Conservation (phyloP, 2,113 vertebrate genomes). For the Anarhynchus alexandrinus region DNA sequence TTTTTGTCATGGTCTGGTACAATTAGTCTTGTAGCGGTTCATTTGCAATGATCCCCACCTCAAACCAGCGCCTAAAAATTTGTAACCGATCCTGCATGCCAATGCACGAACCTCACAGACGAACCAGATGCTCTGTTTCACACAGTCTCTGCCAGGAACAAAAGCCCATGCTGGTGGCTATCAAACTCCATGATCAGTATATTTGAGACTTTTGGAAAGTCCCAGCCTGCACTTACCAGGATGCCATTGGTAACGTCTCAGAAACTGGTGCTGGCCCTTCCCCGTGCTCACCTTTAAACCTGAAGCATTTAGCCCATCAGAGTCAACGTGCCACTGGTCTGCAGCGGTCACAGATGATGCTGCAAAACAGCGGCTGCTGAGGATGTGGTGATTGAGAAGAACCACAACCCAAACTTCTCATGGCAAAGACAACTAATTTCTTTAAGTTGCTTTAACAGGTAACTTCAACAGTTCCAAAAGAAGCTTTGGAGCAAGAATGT, state of each 20-base stretch:
- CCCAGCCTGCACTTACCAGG: background rate
- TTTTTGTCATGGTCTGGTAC: background rate
- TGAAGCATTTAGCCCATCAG: rapidly evolving
- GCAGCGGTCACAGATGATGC: background rate
- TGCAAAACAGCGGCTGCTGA: background rate
- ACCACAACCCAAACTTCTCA: background rate
- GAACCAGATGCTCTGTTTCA: background rate
- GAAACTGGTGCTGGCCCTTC: background rate
- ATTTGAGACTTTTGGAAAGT: background rate
- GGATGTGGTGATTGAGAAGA: rapidly evolving
- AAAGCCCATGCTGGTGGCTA: background rate
- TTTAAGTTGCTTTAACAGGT: background rate
- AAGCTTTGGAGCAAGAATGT: background rate
- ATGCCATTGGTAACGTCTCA: background rate
- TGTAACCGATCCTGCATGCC: background rate
- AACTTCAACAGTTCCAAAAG: background rate
- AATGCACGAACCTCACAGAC: background rate
- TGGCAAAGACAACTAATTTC: background rate
- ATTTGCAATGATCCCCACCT: background rate
- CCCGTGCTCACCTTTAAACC: background rate
- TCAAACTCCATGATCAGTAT: background rate
- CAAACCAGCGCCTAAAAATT: background rate
- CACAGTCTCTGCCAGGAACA: background rate
- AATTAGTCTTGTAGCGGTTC: background rate
- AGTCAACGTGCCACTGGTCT: background rate